phyloP scores from a whole-genome alignment of 1,140 invertebrate species.

The Nomia melanderi region DNA sequence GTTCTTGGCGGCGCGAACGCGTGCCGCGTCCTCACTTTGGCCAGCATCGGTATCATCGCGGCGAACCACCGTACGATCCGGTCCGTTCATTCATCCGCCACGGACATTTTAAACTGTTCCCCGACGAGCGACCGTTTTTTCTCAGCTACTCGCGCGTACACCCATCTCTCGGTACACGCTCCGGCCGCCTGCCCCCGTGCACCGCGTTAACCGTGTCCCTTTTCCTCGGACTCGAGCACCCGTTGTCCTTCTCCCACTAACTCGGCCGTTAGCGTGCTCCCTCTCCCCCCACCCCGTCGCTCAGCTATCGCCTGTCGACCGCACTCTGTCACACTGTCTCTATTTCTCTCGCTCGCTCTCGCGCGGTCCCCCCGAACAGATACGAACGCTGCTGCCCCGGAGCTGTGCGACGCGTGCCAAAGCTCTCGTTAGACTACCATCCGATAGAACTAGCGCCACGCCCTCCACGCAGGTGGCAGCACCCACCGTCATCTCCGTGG shows the following conservation, averaged over 20 bases:
- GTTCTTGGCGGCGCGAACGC: constrained; percentile 26
- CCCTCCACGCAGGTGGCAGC: constrained; percentile 79
- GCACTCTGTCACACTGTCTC: background rate
- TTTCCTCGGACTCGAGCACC: no score
- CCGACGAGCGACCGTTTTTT: constrained; percentile 19
- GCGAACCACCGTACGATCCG: constrained; percentile 9
- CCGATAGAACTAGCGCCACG: constrained; percentile 79
- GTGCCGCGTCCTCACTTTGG: constrained; percentile 13
- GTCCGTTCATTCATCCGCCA: constrained; percentile 40
- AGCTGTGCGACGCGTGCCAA: constrained; percentile 68
- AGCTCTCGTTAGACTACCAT: constrained; percentile 65
- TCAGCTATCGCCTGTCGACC: background rate
- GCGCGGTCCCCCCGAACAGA: constrained; percentile 47
- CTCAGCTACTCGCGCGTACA: constrained; percentile 29
- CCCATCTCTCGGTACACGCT: constrained; percentile 1
- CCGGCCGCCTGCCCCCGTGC: no score
- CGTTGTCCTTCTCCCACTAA: no score
- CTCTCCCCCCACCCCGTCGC: background rate
- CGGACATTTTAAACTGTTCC: constrained; percentile 12
- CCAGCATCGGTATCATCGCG: constrained; percentile 8
- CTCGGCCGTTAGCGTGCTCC: no score
- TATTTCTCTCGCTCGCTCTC: constrained; percentile 46
- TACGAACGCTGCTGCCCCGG: constrained; percentile 52
- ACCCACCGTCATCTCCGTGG: constrained; percentile 46
- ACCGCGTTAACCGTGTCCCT: background rate